These are phyloP conservation scores for Fulmarus glacialis DNA, from an alignment of 2,113 vertebrate genomes.

Conservation along the genomic window DNA sequence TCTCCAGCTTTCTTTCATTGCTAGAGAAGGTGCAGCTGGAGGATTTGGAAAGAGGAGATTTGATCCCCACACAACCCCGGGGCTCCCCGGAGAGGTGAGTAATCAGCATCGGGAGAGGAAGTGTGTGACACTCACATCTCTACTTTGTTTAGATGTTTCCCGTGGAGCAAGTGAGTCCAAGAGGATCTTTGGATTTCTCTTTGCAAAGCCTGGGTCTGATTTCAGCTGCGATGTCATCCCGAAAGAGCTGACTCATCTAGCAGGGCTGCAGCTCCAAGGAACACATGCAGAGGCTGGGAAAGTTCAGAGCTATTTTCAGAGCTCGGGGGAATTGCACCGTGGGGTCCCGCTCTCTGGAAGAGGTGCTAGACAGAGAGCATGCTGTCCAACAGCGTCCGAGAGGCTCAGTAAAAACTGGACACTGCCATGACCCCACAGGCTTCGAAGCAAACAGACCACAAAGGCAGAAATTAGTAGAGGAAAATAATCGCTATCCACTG, in stretches of 20 bases:
- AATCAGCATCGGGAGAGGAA: constrained; percentile 22
- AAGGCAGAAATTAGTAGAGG: background rate
- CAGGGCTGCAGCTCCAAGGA: constrained; percentile 31
- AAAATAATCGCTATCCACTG: background rate
- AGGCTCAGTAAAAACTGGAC: background rate
- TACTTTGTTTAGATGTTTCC: background rate
- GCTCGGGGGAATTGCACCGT: background rate
- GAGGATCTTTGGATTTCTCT: background rate
- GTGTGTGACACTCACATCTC: background rate
- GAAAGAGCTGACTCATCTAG: constrained; percentile 29
- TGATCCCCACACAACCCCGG: background rate
- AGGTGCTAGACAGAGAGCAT: background rate
- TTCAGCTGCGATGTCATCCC: constrained; percentile 1
- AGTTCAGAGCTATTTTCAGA: constrained; percentile 51
- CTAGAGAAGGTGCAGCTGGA: background rate
- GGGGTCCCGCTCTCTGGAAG: constrained; percentile 8
- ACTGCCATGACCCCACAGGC: background rate
- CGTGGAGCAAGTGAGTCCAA: background rate
- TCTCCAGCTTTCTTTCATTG: background rate
- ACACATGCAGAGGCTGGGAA: constrained; percentile 47
- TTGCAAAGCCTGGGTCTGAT: background rate
- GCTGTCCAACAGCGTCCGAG: background rate
- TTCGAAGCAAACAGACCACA: background rate
- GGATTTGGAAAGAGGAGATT: background rate
- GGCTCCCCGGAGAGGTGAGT: constrained; percentile 5